Percentiles rank a stretch among this genome's conserved stretches.
Evolutionary conservation across 2,888 invertebrate genomes (phyloP).

Genomic region (Eucriotettix oculatus): DNA sequence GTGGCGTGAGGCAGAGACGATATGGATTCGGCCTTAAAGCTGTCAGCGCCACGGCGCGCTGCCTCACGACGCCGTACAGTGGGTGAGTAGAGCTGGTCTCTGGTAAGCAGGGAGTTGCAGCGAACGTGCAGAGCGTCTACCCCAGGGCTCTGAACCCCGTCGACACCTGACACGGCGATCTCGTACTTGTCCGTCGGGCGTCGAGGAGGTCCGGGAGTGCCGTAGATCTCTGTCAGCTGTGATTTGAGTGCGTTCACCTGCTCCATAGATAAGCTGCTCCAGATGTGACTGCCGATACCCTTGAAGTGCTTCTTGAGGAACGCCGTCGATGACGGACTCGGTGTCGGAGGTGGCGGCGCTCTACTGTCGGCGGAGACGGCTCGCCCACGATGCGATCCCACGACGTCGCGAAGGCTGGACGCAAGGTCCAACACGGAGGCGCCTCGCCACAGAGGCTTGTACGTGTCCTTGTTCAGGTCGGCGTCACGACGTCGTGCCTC

Average conservation of each 20-base stretch:
- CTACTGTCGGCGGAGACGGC: slow-evolving; percentile 12
- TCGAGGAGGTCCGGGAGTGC: slow-evolving; percentile 17
- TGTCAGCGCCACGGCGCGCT: slow-evolving; percentile 22
- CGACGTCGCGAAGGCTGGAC: slow-evolving; percentile 39
- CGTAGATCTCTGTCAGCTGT: slow-evolving; percentile 68
- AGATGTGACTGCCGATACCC: slow-evolving; percentile 58
- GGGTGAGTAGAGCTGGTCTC: slow-evolving; percentile 19
- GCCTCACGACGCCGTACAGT: slow-evolving; percentile 20
- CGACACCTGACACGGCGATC: slow-evolving; percentile 38
- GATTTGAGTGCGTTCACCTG: slow-evolving; percentile 65
- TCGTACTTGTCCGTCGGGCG: slow-evolving; percentile 30
- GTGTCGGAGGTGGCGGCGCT: not conserved
- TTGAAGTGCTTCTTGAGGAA: slow-evolving; percentile 8
- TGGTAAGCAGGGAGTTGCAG: slow-evolving; percentile 26
- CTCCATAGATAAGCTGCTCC: slow-evolving; percentile 71
- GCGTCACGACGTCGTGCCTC: slow-evolving; percentile 8
- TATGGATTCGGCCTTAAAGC: slow-evolving; percentile 38
- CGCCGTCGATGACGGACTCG: not conserved
- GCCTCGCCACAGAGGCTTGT: slow-evolving; percentile 71
- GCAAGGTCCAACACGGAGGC: slow-evolving; percentile 68
- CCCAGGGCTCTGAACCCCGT: not conserved
- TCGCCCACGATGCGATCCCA: slow-evolving; percentile 17
- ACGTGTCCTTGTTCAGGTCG: slow-evolving; percentile 39
- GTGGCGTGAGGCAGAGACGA: slow-evolving; percentile 22
- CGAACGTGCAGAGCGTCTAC: slow-evolving; percentile 24